Evolutionary conservation across 2,888 invertebrate species (phyloP).

Genomic region (Papilio demoleus): DNA sequence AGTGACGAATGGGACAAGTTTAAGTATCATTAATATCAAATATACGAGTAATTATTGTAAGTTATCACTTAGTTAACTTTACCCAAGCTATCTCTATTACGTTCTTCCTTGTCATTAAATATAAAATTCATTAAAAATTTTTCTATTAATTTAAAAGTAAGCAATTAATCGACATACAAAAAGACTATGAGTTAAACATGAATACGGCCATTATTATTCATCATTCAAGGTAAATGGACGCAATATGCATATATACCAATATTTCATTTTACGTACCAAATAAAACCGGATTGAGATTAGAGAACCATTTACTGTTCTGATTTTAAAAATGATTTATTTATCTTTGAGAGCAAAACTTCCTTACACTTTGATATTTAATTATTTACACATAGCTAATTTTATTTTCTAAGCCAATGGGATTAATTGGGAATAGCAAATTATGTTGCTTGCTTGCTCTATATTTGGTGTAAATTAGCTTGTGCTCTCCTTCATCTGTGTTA

Average conservation of each 20-base stretch:
- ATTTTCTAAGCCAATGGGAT: background rate
- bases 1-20: background rate
- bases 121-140: constrained; percentile 62
- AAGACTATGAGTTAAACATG: constrained; percentile 70
- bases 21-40: background rate
- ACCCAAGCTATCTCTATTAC: constrained; percentile 21
- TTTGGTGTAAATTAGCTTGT: no score
- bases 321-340: constrained; percentile 22
- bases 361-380: background rate
- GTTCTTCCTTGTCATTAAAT: constrained; percentile 47
- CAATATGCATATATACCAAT: constrained; percentile 68
- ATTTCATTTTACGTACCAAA: constrained; percentile 70
- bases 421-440: background rate
- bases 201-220: constrained; percentile 71
- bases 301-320: constrained; percentile 56
- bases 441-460: background rate
- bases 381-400: background rate
- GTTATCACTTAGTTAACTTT: background rate
- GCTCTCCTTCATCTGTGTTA: no score
- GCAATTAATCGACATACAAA: constrained; percentile 73
- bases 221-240: constrained; percentile 77
- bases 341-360: background rate
- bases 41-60: background rate
- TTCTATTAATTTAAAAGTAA: constrained; percentile 58
- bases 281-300: constrained; percentile 64